Percentiles rank a stretch among this genome's conserved stretches.
Evolutionary conservation across 2,888 invertebrate genomes (phyloP).

Genomic region (Erynnis tages): DNA sequence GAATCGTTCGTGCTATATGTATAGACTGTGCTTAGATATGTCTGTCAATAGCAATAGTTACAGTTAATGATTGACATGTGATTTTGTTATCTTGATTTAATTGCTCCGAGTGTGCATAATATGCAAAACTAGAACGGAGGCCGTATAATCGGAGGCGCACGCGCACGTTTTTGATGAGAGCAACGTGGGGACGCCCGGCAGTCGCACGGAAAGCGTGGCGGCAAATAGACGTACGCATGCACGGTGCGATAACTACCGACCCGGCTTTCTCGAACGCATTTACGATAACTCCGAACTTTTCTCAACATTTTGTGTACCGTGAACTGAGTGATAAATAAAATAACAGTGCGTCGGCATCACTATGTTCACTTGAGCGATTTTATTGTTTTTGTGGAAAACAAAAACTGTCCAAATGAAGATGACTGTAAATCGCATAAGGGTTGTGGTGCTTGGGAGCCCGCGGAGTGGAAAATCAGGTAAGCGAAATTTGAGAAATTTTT

Average conservation of each 20-base stretch:
- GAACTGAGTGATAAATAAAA: slow-evolving; percentile 47
- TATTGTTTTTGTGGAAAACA: slow-evolving; percentile 39
- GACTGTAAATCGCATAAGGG: slow-evolving; percentile 90
- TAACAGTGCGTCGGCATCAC: slow-evolving; percentile 43
- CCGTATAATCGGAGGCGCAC: slow-evolving; percentile 53
- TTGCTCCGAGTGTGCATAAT: slow-evolving; percentile 40
- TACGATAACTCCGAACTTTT: slow-evolving; percentile 58
- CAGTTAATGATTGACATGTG: slow-evolving; percentile 24
- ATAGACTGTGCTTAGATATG: neutral
- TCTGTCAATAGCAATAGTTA: slow-evolving; percentile 22
- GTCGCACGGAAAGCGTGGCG: slow-evolving; percentile 73
- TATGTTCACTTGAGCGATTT: slow-evolving; percentile 54
- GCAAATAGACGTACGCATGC: slow-evolving; percentile 48
- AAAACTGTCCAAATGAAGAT: slow-evolving; percentile 81
- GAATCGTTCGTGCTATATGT: too few relatives aligned
- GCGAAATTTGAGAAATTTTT: slow-evolving; percentile 43
- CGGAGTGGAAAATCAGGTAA: slow-evolving; percentile 90
- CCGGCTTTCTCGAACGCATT: slow-evolving; percentile 62
- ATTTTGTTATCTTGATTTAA: slow-evolving; percentile 28
- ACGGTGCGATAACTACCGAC: slow-evolving; percentile 41
- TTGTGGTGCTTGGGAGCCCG: slow-evolving; percentile 89
- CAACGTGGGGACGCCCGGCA: slow-evolving; percentile 48
- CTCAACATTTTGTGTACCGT: slow-evolving; percentile 47
- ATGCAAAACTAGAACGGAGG: slow-evolving; percentile 56
- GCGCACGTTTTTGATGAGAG: slow-evolving; percentile 56